Evolutionary conservation across 2,888 invertebrate species (phyloP).

Genomic region (Syrphus vitripennis): DNA sequence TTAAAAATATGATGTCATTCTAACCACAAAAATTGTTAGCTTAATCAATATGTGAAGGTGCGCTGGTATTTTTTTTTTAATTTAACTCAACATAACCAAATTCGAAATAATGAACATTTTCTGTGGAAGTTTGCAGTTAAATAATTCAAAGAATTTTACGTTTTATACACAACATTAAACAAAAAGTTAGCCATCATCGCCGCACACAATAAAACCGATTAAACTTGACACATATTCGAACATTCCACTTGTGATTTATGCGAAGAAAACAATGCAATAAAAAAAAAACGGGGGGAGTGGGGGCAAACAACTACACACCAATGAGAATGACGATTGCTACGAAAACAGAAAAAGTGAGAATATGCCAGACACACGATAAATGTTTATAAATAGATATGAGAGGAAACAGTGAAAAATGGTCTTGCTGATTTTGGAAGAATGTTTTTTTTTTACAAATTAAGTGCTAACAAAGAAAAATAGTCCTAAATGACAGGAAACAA

Average conservation of each 20-base stretch:
- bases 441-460: neutral
- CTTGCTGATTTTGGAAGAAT: constrained; percentile 15
- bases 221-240: constrained; percentile 68
- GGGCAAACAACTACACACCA: neutral
- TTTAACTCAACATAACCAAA: neutral
- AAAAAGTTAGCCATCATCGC: neutral
- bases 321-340: neutral
- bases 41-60: neutral
- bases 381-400: constrained; percentile 46
- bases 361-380: constrained; percentile 35
- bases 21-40: neutral
- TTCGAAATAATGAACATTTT: neutral
- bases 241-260: constrained; percentile 52
- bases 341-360: constrained; percentile 40
- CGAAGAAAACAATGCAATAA: constrained; percentile 38
- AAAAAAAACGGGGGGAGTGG: constrained; percentile 9
- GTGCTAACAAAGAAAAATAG: neutral
- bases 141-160: constrained; percentile 22
- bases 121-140: neutral
- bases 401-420: constrained; percentile 8
- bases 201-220: constrained; percentile 35
- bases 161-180: neutral
- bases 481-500: neutral
- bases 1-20: constrained; percentile 62
- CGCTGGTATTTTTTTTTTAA: neutral